These are phyloP conservation scores for Gonocerus acuteangulatus DNA, from an alignment of 2,888 invertebrate species.

Conservation along the genomic window DNA sequence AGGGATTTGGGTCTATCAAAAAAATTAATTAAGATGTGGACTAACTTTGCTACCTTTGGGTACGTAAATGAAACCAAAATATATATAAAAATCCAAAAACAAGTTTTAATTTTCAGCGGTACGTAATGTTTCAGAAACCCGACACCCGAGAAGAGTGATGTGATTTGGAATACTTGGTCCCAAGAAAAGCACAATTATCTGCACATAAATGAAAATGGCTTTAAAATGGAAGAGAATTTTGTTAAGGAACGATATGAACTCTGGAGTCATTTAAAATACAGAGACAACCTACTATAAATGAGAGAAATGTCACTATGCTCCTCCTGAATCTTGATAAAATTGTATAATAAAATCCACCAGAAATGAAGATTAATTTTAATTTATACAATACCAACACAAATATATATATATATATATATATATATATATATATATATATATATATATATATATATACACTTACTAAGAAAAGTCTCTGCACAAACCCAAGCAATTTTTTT, in stretches of 20 bases:
- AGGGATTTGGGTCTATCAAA: constrained; percentile 21
- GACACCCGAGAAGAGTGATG: neutral
- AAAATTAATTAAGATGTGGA: constrained; percentile 11
- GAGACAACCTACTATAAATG: neutral
- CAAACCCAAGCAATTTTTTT: too few relatives aligned
- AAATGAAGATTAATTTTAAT: too few relatives aligned
- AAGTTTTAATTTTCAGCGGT: too few relatives aligned
- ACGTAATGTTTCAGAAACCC: constrained; percentile 3
- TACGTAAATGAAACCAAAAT: neutral
- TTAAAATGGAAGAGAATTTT: neutral
- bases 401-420: too few relatives aligned
- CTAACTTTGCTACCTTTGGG: constrained; percentile 24
- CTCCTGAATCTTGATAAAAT: too few relatives aligned
- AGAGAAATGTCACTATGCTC: neutral
- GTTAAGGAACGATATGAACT: neutral
- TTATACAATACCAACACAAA: too few relatives aligned
- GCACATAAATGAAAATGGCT: neutral
- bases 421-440: too few relatives aligned
- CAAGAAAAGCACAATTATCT: neutral
- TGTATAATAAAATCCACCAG: too few relatives aligned
- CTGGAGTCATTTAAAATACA: constrained; percentile 9
- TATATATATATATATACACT: too few relatives aligned
- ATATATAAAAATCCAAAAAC: too few relatives aligned
- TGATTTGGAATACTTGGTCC: neutral
- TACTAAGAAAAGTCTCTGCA: too few relatives aligned